A percentile compares a stretch with the other conserved stretches of the same genome.
Conservation (phyloP, 2,797 vertebrate species). For the Galago senegalensis region DNA sequence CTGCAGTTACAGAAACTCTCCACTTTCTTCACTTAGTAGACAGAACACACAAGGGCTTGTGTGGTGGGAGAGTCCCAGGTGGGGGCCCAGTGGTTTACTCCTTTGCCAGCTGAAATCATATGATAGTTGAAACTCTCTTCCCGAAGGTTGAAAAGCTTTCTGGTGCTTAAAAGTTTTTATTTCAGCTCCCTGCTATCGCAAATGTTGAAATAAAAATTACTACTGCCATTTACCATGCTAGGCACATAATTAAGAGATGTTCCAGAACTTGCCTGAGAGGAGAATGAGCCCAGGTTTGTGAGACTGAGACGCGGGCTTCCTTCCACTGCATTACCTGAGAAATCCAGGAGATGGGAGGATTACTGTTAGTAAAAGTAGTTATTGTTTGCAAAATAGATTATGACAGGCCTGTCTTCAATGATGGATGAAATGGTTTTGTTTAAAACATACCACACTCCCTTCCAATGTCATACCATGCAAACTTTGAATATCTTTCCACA, state of each 20-base stretch:
- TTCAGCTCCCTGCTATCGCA: conserved; percentile 20
- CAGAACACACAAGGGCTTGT: background rate
- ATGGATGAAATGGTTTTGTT: conserved; percentile 26
- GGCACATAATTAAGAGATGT: background rate
- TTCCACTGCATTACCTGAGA: background rate
- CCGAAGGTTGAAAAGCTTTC: background rate
- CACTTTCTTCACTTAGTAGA: background rate
- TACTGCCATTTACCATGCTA: background rate
- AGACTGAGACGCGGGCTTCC: rapidly evolving
- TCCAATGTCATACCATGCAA: background rate
- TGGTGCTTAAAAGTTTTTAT: conserved; percentile 3
- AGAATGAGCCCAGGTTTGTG: background rate
- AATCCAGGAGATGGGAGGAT: background rate
- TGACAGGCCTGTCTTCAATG: conserved; percentile 29
- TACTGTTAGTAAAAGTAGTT: background rate
- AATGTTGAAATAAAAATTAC: conserved; percentile 47
- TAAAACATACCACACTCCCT: background rate
- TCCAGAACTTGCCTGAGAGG: background rate
- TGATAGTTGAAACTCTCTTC: conserved; percentile 21
- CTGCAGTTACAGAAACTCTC: background rate
- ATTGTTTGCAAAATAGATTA: conserved; percentile 10
- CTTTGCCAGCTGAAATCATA: background rate
- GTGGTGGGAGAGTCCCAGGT: background rate
- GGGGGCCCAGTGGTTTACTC: background rate
- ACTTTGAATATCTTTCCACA: background rate